These are phyloP conservation scores for Rotaria socialis DNA, from an alignment of 2,888 invertebrate species.

Conservation along the genomic window DNA sequence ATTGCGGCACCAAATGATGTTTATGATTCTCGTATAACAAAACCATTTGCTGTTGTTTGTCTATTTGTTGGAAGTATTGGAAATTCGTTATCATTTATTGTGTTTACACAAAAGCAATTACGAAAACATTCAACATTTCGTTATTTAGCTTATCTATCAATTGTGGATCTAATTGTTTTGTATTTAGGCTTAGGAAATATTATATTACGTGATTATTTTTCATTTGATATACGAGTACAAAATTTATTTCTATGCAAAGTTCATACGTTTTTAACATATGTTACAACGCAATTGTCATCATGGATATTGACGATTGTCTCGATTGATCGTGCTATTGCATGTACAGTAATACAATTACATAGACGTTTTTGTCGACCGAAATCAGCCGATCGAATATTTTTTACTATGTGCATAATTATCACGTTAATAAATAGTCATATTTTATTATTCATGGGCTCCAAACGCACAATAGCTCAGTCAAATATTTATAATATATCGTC, in stretches of 20 bases:
- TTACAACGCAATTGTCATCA: slow-evolving; percentile 42
- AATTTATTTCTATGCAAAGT: slow-evolving; percentile 40
- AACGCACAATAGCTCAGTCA: not conserved
- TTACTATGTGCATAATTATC: slow-evolving; percentile 9
- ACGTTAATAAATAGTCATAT: slow-evolving; percentile 42
- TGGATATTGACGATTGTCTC: slow-evolving; percentile 44
- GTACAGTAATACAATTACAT: slow-evolving; percentile 40
- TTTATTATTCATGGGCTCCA: slow-evolving; percentile 40
- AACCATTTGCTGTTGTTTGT: slow-evolving; percentile 22
- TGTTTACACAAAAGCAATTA: slow-evolving; percentile 44
- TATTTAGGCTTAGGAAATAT: slow-evolving; percentile 44
- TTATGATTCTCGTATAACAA: slow-evolving; percentile 18
- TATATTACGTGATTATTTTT: slow-evolving; percentile 43
- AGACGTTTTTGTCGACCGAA: slow-evolving; percentile 38
- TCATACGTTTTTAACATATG: slow-evolving; percentile 44
- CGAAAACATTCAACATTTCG: slow-evolving; percentile 44
- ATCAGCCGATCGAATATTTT: slow-evolving; percentile 40
- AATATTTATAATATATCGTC: not conserved
- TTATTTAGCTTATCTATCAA: slow-evolving; percentile 44
- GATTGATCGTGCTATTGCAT: slow-evolving; percentile 44
- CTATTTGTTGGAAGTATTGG: slow-evolving; percentile 26
- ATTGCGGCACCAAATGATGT: not conserved
- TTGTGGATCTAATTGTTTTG: slow-evolving; percentile 41
- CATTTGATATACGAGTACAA: slow-evolving; percentile 33
- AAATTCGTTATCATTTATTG: slow-evolving; percentile 42